Evolutionary conservation across 2,888 invertebrate genomes (phyloP).

Genomic region (Ommatoiulus sabulosus): DNA sequence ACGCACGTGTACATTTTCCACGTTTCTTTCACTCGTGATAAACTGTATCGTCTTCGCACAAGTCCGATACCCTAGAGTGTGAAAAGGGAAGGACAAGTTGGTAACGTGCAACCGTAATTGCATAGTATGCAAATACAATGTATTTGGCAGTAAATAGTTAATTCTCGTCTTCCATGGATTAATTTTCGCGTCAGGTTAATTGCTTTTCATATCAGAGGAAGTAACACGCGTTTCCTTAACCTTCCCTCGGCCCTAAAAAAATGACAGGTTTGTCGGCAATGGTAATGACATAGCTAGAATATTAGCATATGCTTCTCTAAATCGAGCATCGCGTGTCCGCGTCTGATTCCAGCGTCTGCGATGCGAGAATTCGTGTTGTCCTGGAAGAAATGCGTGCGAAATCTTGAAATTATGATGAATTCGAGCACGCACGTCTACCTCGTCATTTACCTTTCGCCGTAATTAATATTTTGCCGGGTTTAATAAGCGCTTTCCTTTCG

Average conservation of each 20-base stretch:
- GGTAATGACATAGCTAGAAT: not conserved
- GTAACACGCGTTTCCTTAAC: not conserved
- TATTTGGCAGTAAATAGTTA: not conserved
- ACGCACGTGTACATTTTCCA: too few species aligned
- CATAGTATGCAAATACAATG: not conserved
- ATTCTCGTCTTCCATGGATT: not conserved
- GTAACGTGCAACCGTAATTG: not conserved
- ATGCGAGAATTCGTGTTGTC: not conserved
- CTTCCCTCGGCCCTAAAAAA: not conserved
- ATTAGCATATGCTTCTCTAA: too few species aligned
- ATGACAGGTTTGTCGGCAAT: not conserved
- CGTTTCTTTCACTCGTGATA: too few species aligned
- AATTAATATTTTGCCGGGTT: constrained; percentile 24
- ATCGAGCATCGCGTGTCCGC: not conserved
- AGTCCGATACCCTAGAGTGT: too few species aligned
- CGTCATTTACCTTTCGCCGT: not conserved
- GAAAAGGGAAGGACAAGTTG: not conserved
- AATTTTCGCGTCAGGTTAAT: not conserved
- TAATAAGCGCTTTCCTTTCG: constrained; percentile 3
- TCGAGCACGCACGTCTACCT: constrained; percentile 32
- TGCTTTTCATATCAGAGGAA: not conserved
- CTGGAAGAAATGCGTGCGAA: not conserved
- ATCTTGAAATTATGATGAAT: constrained; percentile 13
- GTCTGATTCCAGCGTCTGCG: not conserved
- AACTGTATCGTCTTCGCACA: too few species aligned